Percentiles rank a stretch among this genome's conserved stretches.
phyloP scores from a whole-genome alignment of 2,113 vertebrate genomes.

The Ursus arctos region DNA sequence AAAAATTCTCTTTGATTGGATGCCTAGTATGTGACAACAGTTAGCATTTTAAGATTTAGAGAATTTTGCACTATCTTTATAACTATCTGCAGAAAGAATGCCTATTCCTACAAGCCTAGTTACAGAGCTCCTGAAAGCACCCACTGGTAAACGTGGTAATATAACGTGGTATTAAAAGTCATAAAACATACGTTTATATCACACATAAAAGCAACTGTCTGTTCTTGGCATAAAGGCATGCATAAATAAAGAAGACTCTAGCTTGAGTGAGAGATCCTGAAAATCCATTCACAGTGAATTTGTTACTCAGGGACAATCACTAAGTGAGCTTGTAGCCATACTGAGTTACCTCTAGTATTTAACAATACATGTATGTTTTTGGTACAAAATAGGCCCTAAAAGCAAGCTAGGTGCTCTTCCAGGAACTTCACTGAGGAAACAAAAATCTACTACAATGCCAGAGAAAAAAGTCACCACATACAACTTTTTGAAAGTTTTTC shows the following conservation, averaged over 20 bases:
- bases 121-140: conserved; percentile 8
- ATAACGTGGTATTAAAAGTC: background rate
- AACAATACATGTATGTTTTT: background rate
- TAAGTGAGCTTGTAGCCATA: background rate
- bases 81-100: background rate
- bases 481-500: background rate
- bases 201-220: background rate
- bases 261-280: background rate
- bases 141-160: background rate
- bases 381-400: conserved; percentile 24
- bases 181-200: background rate
- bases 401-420: background rate
- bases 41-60: conserved; percentile 24
- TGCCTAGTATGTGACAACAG: background rate
- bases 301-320: background rate
- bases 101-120: conserved; percentile 25
- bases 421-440: conserved; percentile 16
- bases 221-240: background rate
- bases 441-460: background rate
- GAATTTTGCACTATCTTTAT: background rate
- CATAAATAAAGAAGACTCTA: background rate
- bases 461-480: background rate
- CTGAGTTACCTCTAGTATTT: background rate
- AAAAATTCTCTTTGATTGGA: background rate
- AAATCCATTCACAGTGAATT: background rate